phyloP scores from a whole-genome alignment of 2,888 invertebrate species.

The Cheilosia soror region DNA sequence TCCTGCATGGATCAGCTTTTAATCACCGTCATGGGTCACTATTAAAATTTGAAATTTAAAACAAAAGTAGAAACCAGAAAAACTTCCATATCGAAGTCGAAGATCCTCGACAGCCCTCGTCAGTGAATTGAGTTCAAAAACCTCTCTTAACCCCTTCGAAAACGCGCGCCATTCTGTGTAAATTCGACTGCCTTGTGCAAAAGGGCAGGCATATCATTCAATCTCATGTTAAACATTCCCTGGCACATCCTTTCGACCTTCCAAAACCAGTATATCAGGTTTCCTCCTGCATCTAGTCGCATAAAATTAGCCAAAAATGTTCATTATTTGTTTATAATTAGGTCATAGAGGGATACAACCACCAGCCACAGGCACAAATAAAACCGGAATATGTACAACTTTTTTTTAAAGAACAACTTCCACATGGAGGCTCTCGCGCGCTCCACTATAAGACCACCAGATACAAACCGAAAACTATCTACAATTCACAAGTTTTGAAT shows the following conservation, averaged over 20 bases:
- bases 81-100: too few species aligned
- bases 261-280: constrained; percentile 61
- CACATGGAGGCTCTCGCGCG: constrained; percentile 41
- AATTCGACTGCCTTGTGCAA: neutral
- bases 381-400: constrained; percentile 19
- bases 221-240: neutral
- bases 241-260: neutral
- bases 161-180: neutral
- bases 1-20: too few species aligned
- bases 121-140: neutral
- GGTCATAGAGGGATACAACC: constrained; percentile 41
- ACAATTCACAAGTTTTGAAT: constrained; percentile 62
- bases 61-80: too few species aligned
- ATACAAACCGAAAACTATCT: neutral
- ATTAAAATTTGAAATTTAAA: too few species aligned
- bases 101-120: neutral
- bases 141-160: neutral
- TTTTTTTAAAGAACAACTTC: constrained; percentile 35
- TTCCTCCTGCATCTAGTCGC: constrained; percentile 14
- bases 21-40: too few species aligned
- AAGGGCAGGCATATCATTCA: neutral
- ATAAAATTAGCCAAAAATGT: constrained; percentile 46
- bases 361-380: constrained; percentile 7
- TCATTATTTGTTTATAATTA: constrained; percentile 57
- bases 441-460: neutral